These are phyloP conservation scores for Psix sp. DNA, from an alignment of 1,140 invertebrate species.

Conservation along the genomic window DNA sequence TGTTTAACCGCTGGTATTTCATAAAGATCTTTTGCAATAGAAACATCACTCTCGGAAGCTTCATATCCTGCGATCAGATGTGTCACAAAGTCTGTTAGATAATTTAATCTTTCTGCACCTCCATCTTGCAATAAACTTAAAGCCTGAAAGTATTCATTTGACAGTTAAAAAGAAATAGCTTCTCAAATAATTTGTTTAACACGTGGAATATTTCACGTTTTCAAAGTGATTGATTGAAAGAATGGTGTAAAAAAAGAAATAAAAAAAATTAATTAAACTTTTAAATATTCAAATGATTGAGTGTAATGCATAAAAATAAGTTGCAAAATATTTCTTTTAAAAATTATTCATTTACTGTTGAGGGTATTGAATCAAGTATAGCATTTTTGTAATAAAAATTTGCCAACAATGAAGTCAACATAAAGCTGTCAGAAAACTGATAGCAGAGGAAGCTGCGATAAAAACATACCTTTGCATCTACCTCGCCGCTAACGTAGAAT, in stretches of 20 bases:
- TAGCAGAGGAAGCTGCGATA: not conserved
- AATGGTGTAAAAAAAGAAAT: too few relatives aligned
- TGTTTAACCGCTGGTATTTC: constrained; percentile 91
- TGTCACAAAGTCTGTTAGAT: constrained; percentile 91
- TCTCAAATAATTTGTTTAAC: not conserved
- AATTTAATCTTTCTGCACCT: constrained; percentile 89
- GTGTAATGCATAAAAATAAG: too few relatives aligned
- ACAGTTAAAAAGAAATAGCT: constrained; percentile 3
- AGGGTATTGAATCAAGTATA: too few relatives aligned
- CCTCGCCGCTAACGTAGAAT: constrained; percentile 84
- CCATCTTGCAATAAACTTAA: constrained; percentile 86
- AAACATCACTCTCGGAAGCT: constrained; percentile 86
- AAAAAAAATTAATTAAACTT: too few relatives aligned
- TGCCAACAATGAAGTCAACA: too few relatives aligned
- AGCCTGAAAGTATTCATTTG: constrained; percentile 80
- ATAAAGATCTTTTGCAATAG: constrained; percentile 92
- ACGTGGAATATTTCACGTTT: too few relatives aligned
- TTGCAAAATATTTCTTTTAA: too few relatives aligned
- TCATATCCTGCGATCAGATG: constrained; percentile 91
- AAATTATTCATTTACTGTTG: too few relatives aligned
- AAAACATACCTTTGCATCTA: constrained; percentile 80
- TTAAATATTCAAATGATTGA: too few relatives aligned
- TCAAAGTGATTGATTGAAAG: too few relatives aligned
- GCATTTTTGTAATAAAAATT: too few relatives aligned
- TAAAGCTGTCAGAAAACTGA: too few relatives aligned